Conservation (phyloP, 2,888 invertebrate species). For the Griposia aprilina region DNA sequence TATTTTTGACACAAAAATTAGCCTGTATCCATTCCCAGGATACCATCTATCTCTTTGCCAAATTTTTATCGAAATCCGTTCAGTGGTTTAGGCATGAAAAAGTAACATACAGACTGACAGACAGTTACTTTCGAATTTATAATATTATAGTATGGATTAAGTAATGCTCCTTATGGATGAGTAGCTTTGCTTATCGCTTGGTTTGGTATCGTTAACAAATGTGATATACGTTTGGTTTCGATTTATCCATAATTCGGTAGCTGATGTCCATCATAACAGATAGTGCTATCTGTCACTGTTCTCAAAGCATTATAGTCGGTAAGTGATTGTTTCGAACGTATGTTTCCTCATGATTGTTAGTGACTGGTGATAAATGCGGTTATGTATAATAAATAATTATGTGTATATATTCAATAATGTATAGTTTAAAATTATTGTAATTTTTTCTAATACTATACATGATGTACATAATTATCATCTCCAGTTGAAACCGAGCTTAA, state of each 20-base stretch:
- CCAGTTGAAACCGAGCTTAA: neutral
- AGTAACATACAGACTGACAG: no score
- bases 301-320: constrained; percentile 32
- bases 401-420: constrained; percentile 33
- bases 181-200: constrained; percentile 29
- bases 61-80: no score
- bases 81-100: no score
- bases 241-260: constrained; percentile 41
- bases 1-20: no score
- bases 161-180: constrained; percentile 10
- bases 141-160: neutral
- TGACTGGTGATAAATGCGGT: constrained; percentile 42
- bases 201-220: constrained; percentile 5
- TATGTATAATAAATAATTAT: constrained; percentile 20
- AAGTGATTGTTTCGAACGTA: constrained; percentile 43
- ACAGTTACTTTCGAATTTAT: no score
- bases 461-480: neutral
- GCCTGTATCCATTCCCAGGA: no score
- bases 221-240: constrained; percentile 22
- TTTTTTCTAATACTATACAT: constrained; percentile 11
- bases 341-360: constrained; percentile 52
- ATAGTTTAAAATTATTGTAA: constrained; percentile 17
- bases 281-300: constrained; percentile 51
- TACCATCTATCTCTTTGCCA: no score
- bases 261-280: constrained; percentile 38